Conservation (phyloP, 2,888 invertebrate species). For the Synergus gifuensis region DNA sequence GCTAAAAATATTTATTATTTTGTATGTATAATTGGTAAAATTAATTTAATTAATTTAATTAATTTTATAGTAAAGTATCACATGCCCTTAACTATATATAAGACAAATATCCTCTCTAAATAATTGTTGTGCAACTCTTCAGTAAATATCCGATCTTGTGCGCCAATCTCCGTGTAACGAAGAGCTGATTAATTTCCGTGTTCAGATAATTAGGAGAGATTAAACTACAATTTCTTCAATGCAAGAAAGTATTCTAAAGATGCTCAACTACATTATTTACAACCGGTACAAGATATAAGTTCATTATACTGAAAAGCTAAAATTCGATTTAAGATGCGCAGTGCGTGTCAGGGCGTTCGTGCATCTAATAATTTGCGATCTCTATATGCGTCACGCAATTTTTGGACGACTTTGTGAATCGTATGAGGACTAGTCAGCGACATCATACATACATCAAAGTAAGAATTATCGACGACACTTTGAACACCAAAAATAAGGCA, state of each 20-base stretch:
- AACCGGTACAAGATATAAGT: neutral
- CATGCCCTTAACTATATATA: no score
- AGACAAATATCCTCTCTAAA: no score
- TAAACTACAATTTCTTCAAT: neutral
- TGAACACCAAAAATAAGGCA: conserved; percentile 28
- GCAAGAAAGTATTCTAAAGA: neutral
- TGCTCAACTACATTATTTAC: neutral
- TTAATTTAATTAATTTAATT: no score
- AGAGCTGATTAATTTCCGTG: no score
- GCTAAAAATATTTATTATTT: no score
- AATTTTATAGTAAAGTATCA: no score
- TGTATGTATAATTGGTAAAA: no score
- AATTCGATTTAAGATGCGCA: conserved; percentile 7
- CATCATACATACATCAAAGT: neutral
- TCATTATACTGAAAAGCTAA: neutral
- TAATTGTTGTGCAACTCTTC: no score
- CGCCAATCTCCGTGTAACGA: no score
- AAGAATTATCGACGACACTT: conserved; percentile 13
- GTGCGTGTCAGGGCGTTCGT: conserved; percentile 53
- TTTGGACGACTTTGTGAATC: conserved; percentile 48
- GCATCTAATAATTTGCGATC: conserved; percentile 58
- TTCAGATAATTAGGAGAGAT: no score
- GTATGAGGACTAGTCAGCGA: conserved; percentile 59
- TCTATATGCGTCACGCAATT: conserved; percentile 53
- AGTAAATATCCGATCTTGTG: no score